These are phyloP conservation scores for Monomorium pharaonis DNA, from an alignment of 1,140 invertebrate genomes.

Conservation along the genomic window DNA sequence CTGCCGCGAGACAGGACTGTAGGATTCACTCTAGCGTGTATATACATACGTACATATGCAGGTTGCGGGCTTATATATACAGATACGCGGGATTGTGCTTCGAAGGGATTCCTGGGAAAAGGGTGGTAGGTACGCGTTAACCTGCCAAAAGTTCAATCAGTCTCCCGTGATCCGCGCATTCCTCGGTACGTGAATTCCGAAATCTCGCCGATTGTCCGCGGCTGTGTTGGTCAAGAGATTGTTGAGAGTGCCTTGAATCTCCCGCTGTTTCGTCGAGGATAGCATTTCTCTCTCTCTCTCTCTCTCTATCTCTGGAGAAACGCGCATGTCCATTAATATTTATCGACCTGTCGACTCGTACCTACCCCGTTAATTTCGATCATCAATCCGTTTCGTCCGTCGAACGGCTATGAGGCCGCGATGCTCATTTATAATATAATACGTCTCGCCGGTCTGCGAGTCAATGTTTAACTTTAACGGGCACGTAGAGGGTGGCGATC, in stretches of 20 bases:
- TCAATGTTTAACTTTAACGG: neutral
- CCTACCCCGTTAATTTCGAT: neutral
- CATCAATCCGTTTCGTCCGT: constrained; percentile 1
- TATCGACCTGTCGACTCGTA: constrained; percentile 18
- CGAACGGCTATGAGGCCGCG: neutral
- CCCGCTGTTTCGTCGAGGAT: neutral
- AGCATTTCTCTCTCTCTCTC: too few species aligned
- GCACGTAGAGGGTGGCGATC: neutral
- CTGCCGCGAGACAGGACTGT: constrained; percentile 12
- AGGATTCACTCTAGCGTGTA: constrained; percentile 18
- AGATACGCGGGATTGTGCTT: constrained; percentile 24
- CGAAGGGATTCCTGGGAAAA: neutral
- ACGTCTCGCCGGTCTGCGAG: neutral
- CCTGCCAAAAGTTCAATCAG: constrained; percentile 21
- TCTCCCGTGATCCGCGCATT: neutral
- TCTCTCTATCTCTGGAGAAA: neutral
- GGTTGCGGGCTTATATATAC: constrained; percentile 41
- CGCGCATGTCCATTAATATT: neutral
- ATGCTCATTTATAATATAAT: neutral
- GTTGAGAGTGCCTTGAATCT: neutral
- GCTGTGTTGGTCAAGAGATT: neutral
- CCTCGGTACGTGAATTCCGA: neutral
- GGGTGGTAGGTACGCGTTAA: constrained; percentile 39
- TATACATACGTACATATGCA: constrained; percentile 47
- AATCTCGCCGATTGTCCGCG: neutral